Percentiles rank a stretch among this genome's conserved stretches.
These are phyloP conservation scores for Brevimyrus niger DNA, from an alignment of 2,113 vertebrate genomes.

Conservation along the genomic window DNA sequence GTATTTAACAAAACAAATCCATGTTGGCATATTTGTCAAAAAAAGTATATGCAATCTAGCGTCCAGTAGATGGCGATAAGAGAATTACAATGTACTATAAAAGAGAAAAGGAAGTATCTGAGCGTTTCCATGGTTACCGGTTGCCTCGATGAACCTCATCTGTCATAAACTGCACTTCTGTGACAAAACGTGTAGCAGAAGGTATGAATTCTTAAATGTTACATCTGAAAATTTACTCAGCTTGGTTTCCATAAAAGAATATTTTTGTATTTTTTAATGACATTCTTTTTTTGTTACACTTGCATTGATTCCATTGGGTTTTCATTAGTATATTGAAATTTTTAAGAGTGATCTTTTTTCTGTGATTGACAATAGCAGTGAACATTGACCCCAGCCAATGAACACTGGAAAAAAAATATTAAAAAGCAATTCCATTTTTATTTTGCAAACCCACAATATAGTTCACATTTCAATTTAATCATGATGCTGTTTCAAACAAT, in stretches of 20 bases:
- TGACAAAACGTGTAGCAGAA: neutral
- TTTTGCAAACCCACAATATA: conserved; percentile 1
- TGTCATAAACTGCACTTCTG: neutral
- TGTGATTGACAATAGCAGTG: neutral
- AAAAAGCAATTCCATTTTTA: neutral
- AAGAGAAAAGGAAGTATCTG: neutral
- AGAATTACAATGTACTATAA: neutral
- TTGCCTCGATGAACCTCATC: neutral
- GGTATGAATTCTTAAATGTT: neutral
- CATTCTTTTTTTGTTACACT: neutral
- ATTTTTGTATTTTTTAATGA: neutral
- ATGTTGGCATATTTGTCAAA: neutral
- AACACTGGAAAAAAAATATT: neutral
- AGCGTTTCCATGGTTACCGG: neutral
- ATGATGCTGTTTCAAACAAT: neutral
- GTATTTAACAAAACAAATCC: neutral
- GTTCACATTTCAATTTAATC: neutral
- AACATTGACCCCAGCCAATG: neutral
- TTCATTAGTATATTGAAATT: neutral
- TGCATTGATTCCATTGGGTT: neutral
- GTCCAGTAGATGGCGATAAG: neutral
- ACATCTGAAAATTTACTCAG: neutral
- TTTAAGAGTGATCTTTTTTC: neutral
- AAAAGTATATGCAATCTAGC: neutral
- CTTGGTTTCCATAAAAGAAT: neutral